Base-by-base conservation (phyloP, 2,113 vertebrate species). In the Gopherus flavomarginatus region DNA sequence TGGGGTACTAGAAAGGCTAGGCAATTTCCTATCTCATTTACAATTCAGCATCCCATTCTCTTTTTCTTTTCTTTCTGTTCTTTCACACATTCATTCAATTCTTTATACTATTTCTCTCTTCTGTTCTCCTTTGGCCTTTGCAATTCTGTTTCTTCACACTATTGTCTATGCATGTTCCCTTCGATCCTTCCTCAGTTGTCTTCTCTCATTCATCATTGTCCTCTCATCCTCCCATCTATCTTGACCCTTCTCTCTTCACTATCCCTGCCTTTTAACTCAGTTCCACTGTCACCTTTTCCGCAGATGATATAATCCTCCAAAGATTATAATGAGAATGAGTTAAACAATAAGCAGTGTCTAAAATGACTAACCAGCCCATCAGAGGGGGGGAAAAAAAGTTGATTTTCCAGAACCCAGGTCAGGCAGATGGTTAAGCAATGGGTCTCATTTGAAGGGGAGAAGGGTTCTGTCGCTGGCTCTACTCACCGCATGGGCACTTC, bases 331-430 rank as follows among this genome's bases (percentile, higher is more conserved):
- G 62, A 69, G 16, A 69, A 14, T 62, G 29, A 27, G 59, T 62
- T 35, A 62, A 62, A 62, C 29, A 31, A 62, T 62, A 62, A 62
- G 35, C 31, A n/a, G 35, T 17, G 6, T n/a, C 35, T 69, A n/a
- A n/a, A 69, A n/a, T 69, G 14, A 31, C 14, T 35, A 8, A n/a
- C 35, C 35, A 8, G 31, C 59, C 12, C 14, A 12, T 31, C 62
- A n/a, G 62, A 69, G 7, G 8, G 35, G 1, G 24, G 21, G 1
- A 22, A 5, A 5, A 5, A 27, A 11, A 14, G 31, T 16, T 65
- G 62, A 65, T 35, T 65, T 65, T 35, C 17, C 62, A 65, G 59
- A 65, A 35, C 59, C 31, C 29, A 65, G 31, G 6, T 31, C 13
- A 65, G 59, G 27, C 29, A 31, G 59, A 16, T 35, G 62, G 14